Evolutionary conservation across 2,797 vertebrate species (phyloP).

Genomic region (Sciurus carolinensis): DNA sequence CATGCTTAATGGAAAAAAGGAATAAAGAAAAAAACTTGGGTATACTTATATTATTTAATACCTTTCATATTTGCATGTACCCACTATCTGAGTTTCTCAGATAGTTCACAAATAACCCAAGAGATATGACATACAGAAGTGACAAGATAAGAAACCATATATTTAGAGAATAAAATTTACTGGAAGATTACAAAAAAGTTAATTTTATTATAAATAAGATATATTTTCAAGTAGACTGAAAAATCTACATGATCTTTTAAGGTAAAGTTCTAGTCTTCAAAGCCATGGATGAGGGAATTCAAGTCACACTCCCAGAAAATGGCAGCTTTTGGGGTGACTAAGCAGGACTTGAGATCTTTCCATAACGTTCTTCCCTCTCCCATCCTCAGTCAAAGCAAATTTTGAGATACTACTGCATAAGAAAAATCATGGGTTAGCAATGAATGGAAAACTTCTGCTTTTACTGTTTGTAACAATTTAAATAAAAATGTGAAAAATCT

Average conservation of each 20-base stretch:
- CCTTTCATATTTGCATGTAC: background rate
- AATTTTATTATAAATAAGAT: background rate
- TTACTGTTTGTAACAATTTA: background rate
- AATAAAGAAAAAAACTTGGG: background rate
- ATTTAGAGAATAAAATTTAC: background rate
- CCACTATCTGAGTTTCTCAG: background rate
- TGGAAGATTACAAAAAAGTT: background rate
- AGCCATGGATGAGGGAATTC: background rate
- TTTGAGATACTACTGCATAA: background rate
- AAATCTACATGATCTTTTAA: background rate
- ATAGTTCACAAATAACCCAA: background rate
- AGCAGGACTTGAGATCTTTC: background rate
- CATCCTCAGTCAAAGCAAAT: background rate
- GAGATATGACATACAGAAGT: background rate
- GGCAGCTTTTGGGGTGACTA: rapidly evolving
- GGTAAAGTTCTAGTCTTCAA: background rate
- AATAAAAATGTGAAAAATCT: background rate
- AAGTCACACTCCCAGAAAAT: background rate
- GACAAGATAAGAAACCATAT: background rate
- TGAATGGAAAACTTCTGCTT: background rate
- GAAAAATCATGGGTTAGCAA: background rate
- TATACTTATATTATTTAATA: background rate
- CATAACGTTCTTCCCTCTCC: background rate
- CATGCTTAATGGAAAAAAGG: background rate
- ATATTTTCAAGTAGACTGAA: background rate